These are phyloP conservation scores for Callosobruchus maculatus DNA, from an alignment of 2,888 invertebrate genomes.

Conservation along the genomic window DNA sequence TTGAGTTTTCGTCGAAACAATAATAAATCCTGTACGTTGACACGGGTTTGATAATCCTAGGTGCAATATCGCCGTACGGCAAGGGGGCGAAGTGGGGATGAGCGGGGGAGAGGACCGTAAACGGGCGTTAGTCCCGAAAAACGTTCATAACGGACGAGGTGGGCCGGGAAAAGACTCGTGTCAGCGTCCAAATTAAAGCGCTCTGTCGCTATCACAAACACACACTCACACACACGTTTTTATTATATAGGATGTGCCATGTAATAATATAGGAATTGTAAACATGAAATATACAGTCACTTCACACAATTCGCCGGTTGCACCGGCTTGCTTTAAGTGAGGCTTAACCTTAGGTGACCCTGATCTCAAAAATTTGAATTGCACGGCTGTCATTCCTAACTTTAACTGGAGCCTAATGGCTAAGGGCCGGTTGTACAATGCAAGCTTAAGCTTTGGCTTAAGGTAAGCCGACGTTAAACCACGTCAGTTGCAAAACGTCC, in stretches of 20 bases:
- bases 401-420: too few relatives aligned
- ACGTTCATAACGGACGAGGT: neutral
- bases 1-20: constrained; percentile 39
- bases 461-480: too few relatives aligned
- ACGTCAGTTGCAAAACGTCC: too few relatives aligned
- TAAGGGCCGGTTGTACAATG: too few relatives aligned
- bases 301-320: too few relatives aligned
- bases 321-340: too few relatives aligned
- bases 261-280: too few relatives aligned
- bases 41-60: constrained; percentile 27
- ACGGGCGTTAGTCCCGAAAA: constrained; percentile 2
- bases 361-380: too few relatives aligned
- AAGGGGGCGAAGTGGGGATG: constrained; percentile 12
- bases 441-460: too few relatives aligned
- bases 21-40: constrained; percentile 36
- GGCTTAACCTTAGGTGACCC: too few relatives aligned
- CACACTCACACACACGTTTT: neutral
- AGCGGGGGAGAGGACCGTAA: constrained; percentile 6
- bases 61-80: constrained; percentile 28
- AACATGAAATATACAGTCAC: too few relatives aligned
- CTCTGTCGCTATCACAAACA: neutral
- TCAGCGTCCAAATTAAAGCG: neutral
- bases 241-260: neutral
- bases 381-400: too few relatives aligned
- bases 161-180: neutral